Evolutionary conservation across 2,113 vertebrate species (phyloP), one percentile per base, ranked within the genome.

Genomic region (Callionymus lyra): DNA sequence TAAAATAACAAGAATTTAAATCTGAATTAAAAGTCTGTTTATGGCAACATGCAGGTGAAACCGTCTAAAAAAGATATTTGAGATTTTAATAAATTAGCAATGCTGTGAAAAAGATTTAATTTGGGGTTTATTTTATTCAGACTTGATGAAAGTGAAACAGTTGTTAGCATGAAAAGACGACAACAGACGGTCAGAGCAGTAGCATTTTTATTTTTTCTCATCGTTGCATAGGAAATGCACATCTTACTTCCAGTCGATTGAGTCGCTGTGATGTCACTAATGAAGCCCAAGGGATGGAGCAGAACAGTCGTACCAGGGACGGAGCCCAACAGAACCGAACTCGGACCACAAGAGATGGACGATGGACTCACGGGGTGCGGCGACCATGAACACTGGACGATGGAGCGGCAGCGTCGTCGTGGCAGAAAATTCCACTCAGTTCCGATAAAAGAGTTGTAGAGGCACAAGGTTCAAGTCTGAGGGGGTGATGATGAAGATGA

Each of bases 151-250:
- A 27, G 4, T 27, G 4, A 4, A 27, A 5, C 21, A 5, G 4
- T 4, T 27, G 4, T 27, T 8, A 27, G 4, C 21, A 27, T 8
- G 4, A 27, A 27, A 27, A 27, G 21, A 56, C 41, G 1, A 41
- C 33, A 19, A 27, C 43, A 60, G 73, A 50, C 65, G 39, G 67
- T 19, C 50, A 54, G 87, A 94, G 92, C 92, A 88, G 92, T 91
- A 96, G 92, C 91, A 83, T 90, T 89, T 94, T 96, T 79, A 73
- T 92, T 92, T 89, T 39, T 88, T 86, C 71, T 91, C 80, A 44
- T 76, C 84, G 90, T 98, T 98, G 94, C 93, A 97, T 97, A 97
- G 94, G 92, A 95, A 94, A 98, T 91, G 93, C 89, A 94, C 92
- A 91, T 91, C 82, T 96, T 91, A 88, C 91, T 94, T 97, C 88